A percentile compares a stretch with the other conserved stretches of the same genome.
Evolutionary conservation across 2,888 invertebrate species (phyloP).

Genomic region (Rhagonycha fulva): DNA sequence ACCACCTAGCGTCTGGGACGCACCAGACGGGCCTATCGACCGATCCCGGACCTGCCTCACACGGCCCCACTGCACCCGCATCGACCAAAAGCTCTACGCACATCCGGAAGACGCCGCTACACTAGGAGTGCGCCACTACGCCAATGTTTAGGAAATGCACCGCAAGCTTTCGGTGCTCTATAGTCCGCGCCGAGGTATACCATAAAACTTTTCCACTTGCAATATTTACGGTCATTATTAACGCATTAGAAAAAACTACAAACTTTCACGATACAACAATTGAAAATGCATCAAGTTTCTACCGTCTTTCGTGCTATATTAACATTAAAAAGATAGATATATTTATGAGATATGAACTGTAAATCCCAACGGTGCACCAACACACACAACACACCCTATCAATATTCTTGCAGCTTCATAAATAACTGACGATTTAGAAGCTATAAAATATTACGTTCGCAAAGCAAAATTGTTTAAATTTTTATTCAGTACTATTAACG

Average conservation of each 20-base stretch:
- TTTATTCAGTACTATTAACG: not conserved
- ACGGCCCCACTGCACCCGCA: conserved; percentile 44
- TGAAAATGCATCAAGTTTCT: conserved; percentile 14
- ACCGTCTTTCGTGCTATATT: conserved; percentile 28
- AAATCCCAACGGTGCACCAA: conserved; percentile 25
- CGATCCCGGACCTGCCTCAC: conserved; percentile 46
- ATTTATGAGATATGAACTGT: conserved; percentile 33
- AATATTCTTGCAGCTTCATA: conserved; percentile 21
- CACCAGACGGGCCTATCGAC: conserved; percentile 48
- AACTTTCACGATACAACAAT: not conserved
- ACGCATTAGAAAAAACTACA: not conserved
- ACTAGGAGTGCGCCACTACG: conserved; percentile 20
- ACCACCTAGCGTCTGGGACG: conserved; percentile 33
- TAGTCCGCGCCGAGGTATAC: conserved; percentile 12
- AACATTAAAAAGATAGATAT: conserved; percentile 28
- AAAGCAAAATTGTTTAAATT: conserved; percentile 7
- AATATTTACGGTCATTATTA: not conserved
- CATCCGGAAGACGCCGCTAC: conserved; percentile 35
- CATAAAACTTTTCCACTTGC: not conserved
- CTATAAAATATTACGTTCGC: conserved; percentile 13
- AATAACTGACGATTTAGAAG: conserved; percentile 14
- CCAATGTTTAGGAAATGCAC: conserved; percentile 31
- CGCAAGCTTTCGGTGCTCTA: conserved; percentile 15
- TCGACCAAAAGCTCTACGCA: conserved; percentile 37
- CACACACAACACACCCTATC: conserved; percentile 23